phyloP scores from a whole-genome alignment of 2,113 vertebrate genomes.

The Tupaia tana region DNA sequence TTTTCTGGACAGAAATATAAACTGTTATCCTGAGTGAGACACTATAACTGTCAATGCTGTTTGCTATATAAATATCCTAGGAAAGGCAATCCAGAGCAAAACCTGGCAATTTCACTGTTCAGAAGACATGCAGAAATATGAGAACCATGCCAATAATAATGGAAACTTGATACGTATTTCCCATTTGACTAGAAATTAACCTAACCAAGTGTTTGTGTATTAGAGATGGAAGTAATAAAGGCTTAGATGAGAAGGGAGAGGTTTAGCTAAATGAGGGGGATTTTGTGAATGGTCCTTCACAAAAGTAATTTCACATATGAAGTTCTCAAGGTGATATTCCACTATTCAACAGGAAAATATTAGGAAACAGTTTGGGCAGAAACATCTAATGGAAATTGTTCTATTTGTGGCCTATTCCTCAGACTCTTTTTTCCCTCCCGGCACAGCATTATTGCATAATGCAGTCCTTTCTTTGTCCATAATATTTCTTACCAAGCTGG shows the following conservation, averaged over 20 bases:
- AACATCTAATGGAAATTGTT: background rate
- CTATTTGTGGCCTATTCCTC: background rate
- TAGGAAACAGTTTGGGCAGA: background rate
- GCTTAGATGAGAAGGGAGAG: background rate
- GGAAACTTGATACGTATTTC: background rate
- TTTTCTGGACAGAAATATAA: background rate
- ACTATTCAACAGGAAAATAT: background rate
- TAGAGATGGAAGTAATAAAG: background rate
- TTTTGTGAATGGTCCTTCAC: background rate
- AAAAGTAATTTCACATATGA: background rate
- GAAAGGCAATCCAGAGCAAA: background rate
- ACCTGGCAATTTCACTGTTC: background rate
- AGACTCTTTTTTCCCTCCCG: background rate
- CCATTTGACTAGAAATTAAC: background rate
- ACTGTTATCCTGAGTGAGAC: background rate
- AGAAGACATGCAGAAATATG: background rate
- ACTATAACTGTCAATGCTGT: background rate
- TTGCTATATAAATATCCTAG: background rate
- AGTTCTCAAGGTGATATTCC: background rate
- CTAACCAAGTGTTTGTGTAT: background rate
- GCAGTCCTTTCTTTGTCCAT: background rate
- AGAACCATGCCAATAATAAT: background rate
- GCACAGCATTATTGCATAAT: background rate
- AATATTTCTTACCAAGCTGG: background rate
- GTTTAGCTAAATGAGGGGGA: background rate